Percentiles rank a stretch among this genome's conserved stretches.
Evolutionary conservation across 2,888 invertebrate species (phyloP).

Genomic region (Hemistola chrysoprasaria): DNA sequence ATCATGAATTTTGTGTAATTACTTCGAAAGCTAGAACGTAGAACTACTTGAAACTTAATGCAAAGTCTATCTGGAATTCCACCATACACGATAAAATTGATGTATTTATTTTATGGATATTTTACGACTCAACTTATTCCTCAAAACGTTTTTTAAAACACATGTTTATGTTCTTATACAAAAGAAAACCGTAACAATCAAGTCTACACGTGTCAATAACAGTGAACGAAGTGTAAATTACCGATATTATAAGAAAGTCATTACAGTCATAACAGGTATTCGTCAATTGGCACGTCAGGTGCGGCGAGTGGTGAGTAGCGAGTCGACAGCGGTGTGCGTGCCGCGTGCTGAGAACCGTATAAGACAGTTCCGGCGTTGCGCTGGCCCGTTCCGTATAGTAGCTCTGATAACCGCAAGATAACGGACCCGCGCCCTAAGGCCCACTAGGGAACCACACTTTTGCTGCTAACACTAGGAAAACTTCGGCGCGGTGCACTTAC

Average conservation of each 20-base stretch:
- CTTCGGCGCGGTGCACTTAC: too few species aligned
- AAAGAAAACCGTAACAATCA: constrained; percentile 3
- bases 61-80: too few species aligned
- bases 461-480: too few species aligned
- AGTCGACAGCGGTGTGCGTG: constrained; percentile 46
- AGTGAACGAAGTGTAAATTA: constrained; percentile 14
- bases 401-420: constrained; percentile 77
- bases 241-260: constrained; percentile 6
- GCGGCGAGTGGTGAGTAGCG: constrained; percentile 32
- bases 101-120: too few species aligned
- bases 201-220: constrained; percentile 12
- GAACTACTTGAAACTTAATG: too few species aligned
- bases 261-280: constrained; percentile 12
- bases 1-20: too few species aligned
- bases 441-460: constrained; percentile 32
- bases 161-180: not conserved
- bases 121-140: not conserved
- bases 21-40: too few species aligned
- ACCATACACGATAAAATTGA: too few species aligned
- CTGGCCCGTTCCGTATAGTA: constrained; percentile 35
- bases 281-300: constrained; percentile 29
- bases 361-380: constrained; percentile 66
- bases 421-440: constrained; percentile 55
- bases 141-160: not conserved
- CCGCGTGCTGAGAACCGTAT: constrained; percentile 55